Evolutionary conservation across 2,888 invertebrate genomes (phyloP), one percentile per base, ranked within the genome.

Genomic region (Panorpa germanica): DNA sequence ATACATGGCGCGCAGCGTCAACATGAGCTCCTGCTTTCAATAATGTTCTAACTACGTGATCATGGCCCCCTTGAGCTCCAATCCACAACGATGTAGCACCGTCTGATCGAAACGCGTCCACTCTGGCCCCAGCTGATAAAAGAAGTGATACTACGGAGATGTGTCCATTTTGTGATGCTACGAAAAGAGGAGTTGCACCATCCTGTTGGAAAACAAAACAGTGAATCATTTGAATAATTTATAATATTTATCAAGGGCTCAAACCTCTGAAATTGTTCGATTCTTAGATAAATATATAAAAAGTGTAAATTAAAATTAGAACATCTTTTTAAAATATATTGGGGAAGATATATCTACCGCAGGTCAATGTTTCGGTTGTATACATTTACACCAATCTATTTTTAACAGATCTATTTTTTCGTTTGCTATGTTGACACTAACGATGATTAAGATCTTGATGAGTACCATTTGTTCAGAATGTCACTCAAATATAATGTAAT

Each of bases 111-210:
- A 72, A 66, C 1, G 65, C 57, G 50, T 86, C 81, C 24, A 71
- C 63, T 32, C 62, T 57, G 1, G 85, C 85, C 20, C 82, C 83
- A 27, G 67, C 68, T 4, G 63, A 57, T 37, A 88, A 47, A 31
- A 93, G 62, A 41, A 73, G 63, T 33, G 68, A 63, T 36, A 83
- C 65, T 39, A 81, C 76, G 10, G 76, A 74, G 40, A 72, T 65
- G 57, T 93, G 90, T 0, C 91, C 91, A 57, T 91, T 90, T 61
- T 93, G 91, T 3, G 88, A 74, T 4, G 91, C 81, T 38, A 93
- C 85, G 57, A 91, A 91, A 36, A 91, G 63, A 1, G 90, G 82
- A 1, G 80, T 85, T 5, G 90, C 88, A 33, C 77, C 76, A 53
- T 93, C 91, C 90, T 90, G 52, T 4, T 41, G 45, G 34, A 37